Evolutionary conservation across 2,888 invertebrate species (phyloP), one percentile per base, ranked within the genome.

Genomic region (Stomorhina lunata): DNA sequence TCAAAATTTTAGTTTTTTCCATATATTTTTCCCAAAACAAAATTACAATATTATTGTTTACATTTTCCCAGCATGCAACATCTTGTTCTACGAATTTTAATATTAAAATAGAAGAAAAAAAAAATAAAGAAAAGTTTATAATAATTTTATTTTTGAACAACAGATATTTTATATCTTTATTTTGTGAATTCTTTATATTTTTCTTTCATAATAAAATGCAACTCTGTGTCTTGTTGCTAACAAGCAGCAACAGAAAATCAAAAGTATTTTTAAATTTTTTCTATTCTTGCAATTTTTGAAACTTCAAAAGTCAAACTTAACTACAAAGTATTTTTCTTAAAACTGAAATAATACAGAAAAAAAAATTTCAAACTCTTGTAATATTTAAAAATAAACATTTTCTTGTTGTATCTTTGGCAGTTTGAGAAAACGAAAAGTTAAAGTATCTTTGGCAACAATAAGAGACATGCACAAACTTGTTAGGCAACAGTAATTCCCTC

Each of bases 21-120:
- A 4, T 37, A 9, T 32, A 15, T 50, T 55, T 73, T 73, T 63
- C 43, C 6, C 48, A 20, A 68, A 75, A 43, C 22, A 32, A 72
- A 53, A 25, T 37, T 61, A 27, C 20, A 45, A 71, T 57, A 29
- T 48, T 45, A 12, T 32, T 57, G 20, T 10, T 17, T 45, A 9
- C 9, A 43, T 5, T 4, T 12, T 20, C 6, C 7, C 4, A 17
- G 12, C 15, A 4, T 48, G 80, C 34, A 68, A 63, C 80, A 80
- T 68, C 73, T 75, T 80, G 55, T 57, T 57, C 61, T 40, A 10
- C 15, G 6, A 5, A 65, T 32, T 43, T 45, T 34, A 43, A 75
- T 55, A 25, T 75, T 34, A 15, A 55, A 32, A n/a, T n/a, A n/a
- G n/a, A n/a, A n/a, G n/a, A n/a, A n/a, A n/a, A n/a, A n/a, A n/a